A percentile compares a stretch with the other conserved stretches of the same genome.
Conservation (phyloP, 2,888 invertebrate species). For the Meteorus colon region DNA sequence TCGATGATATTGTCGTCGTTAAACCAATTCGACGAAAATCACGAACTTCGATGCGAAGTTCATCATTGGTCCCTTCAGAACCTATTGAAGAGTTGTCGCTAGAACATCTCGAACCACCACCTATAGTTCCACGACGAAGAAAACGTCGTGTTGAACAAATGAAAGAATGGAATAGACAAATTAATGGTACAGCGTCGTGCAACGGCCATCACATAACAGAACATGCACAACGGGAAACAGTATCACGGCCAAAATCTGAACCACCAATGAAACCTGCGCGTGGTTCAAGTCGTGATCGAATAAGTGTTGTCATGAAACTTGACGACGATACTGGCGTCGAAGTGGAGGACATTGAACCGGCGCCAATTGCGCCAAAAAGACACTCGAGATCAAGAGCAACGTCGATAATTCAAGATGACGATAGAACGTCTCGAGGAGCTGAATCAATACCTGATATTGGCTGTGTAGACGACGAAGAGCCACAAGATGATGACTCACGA, state of each 20-base stretch:
- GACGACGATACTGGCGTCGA: slow-evolving; percentile 66
- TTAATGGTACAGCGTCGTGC: slow-evolving; percentile 40
- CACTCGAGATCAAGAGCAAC: slow-evolving; percentile 76
- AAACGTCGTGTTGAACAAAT: slow-evolving; percentile 48
- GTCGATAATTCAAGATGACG: slow-evolving; percentile 77
- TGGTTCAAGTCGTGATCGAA: slow-evolving; percentile 43
- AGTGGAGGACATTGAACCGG: slow-evolving; percentile 78
- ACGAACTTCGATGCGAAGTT: slow-evolving; percentile 63
- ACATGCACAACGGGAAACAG: slow-evolving; percentile 9
- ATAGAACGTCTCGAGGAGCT: slow-evolving; percentile 82
- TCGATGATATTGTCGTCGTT: slow-evolving; percentile 68
- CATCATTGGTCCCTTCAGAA: slow-evolving; percentile 54
- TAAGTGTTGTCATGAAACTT: slow-evolving; percentile 31
- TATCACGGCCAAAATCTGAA: slow-evolving; percentile 48
- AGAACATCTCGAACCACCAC: slow-evolving; percentile 29
- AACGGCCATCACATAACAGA: slow-evolving; percentile 45
- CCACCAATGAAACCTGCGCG: slow-evolving; percentile 50
- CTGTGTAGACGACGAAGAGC: slow-evolving; percentile 72
- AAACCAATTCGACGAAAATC: slow-evolving; percentile 69
- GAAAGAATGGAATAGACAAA: slow-evolving; percentile 7
- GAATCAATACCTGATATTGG: slow-evolving; percentile 77
- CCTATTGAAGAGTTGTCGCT: slow-evolving; percentile 35
- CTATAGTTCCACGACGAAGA: slow-evolving; percentile 50
- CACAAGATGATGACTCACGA: slow-evolving; percentile 70
- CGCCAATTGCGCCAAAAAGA: slow-evolving; percentile 75